Conservation (phyloP, 2,888 invertebrate species). For the Cabera pusaria region DNA sequence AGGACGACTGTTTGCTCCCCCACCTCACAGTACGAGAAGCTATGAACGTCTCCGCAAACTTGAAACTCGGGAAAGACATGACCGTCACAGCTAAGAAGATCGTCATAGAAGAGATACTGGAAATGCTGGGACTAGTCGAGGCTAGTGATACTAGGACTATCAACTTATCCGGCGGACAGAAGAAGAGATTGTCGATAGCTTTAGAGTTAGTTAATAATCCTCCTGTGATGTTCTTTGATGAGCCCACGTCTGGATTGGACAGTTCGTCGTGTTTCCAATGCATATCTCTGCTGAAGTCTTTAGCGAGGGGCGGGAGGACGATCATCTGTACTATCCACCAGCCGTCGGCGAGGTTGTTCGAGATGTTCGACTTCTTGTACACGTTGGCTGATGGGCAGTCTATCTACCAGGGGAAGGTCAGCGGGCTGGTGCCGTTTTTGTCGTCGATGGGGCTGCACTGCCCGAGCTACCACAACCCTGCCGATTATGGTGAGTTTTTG, state of each 20-base stretch:
- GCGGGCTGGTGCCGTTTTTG: slow-evolving; percentile 93
- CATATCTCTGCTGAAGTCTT: slow-evolving; percentile 92
- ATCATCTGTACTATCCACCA: slow-evolving; percentile 98
- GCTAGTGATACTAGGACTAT: slow-evolving; percentile 91
- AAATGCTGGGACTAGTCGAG: slow-evolving; percentile 91
- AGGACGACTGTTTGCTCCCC: slow-evolving; percentile 94
- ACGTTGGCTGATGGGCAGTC: slow-evolving; percentile 96
- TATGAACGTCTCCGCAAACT: slow-evolving; percentile 96
- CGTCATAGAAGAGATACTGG: slow-evolving; percentile 93
- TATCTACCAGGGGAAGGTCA: slow-evolving; percentile 94
- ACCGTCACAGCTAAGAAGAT: slow-evolving; percentile 88
- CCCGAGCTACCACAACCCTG: slow-evolving; percentile 98
- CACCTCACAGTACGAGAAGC: slow-evolving; percentile 96
- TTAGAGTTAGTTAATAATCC: slow-evolving; percentile 97
- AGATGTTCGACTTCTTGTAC: slow-evolving; percentile 97
- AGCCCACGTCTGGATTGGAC: slow-evolving; percentile 96
- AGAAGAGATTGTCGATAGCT: slow-evolving; percentile 95
- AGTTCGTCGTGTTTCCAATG: slow-evolving; percentile 97
- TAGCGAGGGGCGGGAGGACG: slow-evolving; percentile 94
- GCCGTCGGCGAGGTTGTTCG: slow-evolving; percentile 96
- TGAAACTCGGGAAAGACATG: slow-evolving; percentile 93
- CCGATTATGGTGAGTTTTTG: slow-evolving; percentile 91
- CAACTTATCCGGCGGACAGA: slow-evolving; percentile 94
- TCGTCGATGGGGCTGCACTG: slow-evolving; percentile 93
- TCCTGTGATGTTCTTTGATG: slow-evolving; percentile 98